Evolutionary conservation across 2,888 invertebrate species (phyloP), one percentile per base, ranked within the genome.

Genomic region (Dynastes maya): DNA sequence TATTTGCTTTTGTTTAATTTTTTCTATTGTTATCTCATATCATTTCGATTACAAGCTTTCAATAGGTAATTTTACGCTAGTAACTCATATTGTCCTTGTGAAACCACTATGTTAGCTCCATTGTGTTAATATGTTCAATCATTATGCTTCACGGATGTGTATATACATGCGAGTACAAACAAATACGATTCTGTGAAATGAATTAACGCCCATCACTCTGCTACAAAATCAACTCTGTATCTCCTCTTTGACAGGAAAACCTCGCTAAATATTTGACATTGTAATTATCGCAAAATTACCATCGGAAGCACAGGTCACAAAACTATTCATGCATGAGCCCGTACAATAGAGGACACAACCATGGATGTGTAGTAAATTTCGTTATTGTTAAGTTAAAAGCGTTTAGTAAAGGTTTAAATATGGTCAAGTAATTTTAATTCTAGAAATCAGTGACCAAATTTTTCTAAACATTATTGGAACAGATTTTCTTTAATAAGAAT

Each of bases 121-220:
- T 22, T 55, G 55, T 55, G 22, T 55, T 22, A 55, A 55, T 16
- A 55, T 22, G 53, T 16, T 53, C 16, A 45, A 45, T 8, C 45
- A 45, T 45, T 45, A 11, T 8, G 22, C 22, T 55, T 55, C 22
- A 22, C 55, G 55, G 55, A 55, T n/a, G 22, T 22, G 16, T 55
- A 22, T 22, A 8, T 22, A 16, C 16, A 45, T 45, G 6, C 8
- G 11, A 45, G 45, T 45, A 45, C 45, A 45, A 9, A 55, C 1
- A 55, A 55, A 55, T 22, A 55, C 22, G n/a, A 55, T 55, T 55
- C 55, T 22, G 22, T 55, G 55, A 55, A 55, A 53, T 53, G 13
- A 53, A 53, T 53, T 53, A n/a, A 53, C 53, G n/a, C 16, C 37
- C 53, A 16, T 53, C 53, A 53, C 1, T 1, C 22, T 16, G 3